phyloP scores from a whole-genome alignment of 2,797 vertebrate species.

The Galaxias olidus region DNA sequence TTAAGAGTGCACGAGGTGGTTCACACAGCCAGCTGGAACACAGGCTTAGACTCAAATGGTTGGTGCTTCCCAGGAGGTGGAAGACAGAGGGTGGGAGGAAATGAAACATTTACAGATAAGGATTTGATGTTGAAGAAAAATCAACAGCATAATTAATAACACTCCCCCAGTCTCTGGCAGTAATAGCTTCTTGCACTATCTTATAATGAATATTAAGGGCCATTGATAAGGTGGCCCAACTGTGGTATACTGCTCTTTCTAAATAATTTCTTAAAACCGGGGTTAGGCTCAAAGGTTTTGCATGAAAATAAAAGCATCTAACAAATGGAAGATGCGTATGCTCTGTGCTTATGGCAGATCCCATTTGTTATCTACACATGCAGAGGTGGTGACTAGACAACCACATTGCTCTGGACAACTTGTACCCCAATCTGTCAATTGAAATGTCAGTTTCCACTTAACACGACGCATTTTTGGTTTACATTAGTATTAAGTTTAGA shows the following conservation, averaged over 20 bases:
- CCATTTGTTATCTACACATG: not conserved
- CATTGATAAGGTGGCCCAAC: too few species aligned
- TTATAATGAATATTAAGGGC: too few species aligned
- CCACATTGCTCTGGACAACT: too few species aligned
- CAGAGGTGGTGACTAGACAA: not conserved
- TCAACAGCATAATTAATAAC: constrained; percentile 10
- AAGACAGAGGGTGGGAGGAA: not conserved
- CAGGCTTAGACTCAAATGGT: constrained; percentile 26
- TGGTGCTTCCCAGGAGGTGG: constrained; percentile 1
- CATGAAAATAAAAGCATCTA: too few species aligned
- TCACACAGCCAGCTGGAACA: constrained; percentile 18
- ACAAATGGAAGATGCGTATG: too few species aligned
- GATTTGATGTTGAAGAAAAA: constrained; percentile 28
- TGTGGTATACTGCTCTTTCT: too few species aligned
- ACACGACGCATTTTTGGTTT: too few species aligned
- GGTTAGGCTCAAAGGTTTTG: too few species aligned
- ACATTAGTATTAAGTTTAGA: not conserved
- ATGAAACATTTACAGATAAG: constrained; percentile 20
- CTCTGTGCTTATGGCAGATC: too few species aligned
- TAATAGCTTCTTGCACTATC: constrained; percentile 2
- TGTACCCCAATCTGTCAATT: too few species aligned
- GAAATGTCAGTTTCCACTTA: too few species aligned
- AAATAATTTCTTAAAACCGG: too few species aligned
- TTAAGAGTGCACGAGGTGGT: constrained; percentile 22
- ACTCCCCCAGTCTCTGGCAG: constrained; percentile 8